Evolutionary conservation across 2,888 invertebrate species (phyloP), one percentile per base, ranked within the genome.

Genomic region (Adelognathus sp.): DNA sequence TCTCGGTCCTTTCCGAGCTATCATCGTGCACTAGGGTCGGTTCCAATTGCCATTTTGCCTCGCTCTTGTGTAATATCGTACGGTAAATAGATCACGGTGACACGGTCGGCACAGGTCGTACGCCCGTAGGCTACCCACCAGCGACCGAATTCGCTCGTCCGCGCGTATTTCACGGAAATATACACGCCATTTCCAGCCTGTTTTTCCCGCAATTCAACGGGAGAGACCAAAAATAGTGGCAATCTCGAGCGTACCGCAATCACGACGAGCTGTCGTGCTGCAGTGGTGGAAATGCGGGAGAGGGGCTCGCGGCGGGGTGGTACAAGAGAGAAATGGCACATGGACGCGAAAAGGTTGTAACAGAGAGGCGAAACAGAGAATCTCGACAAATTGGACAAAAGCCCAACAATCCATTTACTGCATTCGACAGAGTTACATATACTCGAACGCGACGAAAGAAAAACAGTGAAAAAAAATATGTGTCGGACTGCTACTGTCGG

Each of bases 241-340:
- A 76, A 76, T 76, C 76, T 76, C 76, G 76, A 76, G 76, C 76
- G 70, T 44, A 63, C 76, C 76, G 71, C 76, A 76, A 76, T 76
- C 76, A 76, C 76, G 71, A 66, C 76, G 76, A 60, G 76, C 76
- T 66, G 76, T 76, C 76, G 76, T 76, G 70, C 76, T 63, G 63
- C 63, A 64, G 64, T 58, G 64, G 50, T n/a, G n/a, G 39, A 76
- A 63, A 63, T 63, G 63, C 63, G 63, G 52, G 63, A n/a, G n/a
- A n/a, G n/a, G n/a, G n/a, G n/a, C 50, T 39, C 50, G 64, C 46
- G 27, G 16, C n/a, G 18, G 18, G 50, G 58, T 11, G 71, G 50
- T 21, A 46, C 18, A 21, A 33, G 56, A 58, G 50, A 31, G 44
- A 54, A 27, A 18, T 21, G 18, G 39, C 61, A 24, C 46, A 69